Percentiles rank a stretch among this genome's conserved stretches.
phyloP scores from a whole-genome alignment of 1,140 invertebrate species.

The Ruditapes philippinarum region DNA sequence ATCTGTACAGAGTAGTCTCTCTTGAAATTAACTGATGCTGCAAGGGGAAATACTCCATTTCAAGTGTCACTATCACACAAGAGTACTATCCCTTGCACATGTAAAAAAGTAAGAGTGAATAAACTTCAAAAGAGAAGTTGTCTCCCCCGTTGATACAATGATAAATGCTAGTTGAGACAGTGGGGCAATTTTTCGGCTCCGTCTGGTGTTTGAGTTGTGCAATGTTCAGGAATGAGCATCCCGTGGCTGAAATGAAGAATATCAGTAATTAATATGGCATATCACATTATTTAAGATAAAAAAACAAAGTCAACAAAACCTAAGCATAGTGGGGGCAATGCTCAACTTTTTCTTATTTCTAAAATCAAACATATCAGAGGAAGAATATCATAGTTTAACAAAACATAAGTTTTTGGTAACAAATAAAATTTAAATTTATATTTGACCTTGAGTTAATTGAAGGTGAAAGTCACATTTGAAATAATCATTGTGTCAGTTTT shows the following conservation, averaged over 20 bases:
- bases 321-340: too few species aligned
- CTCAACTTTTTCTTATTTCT: too few species aligned
- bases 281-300: too few species aligned
- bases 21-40: not conserved
- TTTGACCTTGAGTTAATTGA: too few species aligned
- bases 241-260: slow-evolving; percentile 35
- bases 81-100: slow-evolving; percentile 12
- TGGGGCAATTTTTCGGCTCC: slow-evolving; percentile 55
- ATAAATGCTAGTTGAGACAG: slow-evolving; percentile 44
- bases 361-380: too few species aligned
- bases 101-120: not conserved
- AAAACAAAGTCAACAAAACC: too few species aligned
- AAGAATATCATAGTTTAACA: too few species aligned
- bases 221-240: slow-evolving; percentile 55
- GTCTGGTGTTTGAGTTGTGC: slow-evolving; percentile 39
- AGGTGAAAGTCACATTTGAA: too few species aligned
- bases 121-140: not conserved
- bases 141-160: not conserved
- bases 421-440: too few species aligned
- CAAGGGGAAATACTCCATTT: not conserved
- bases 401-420: too few species aligned
- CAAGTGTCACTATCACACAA: not conserved
- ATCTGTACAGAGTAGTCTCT: not conserved
- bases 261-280: too few species aligned
- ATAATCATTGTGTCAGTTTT: too few species aligned